phyloP scores from a whole-genome alignment of 2,888 invertebrate genomes.

The Cecidostiba fungosa region DNA sequence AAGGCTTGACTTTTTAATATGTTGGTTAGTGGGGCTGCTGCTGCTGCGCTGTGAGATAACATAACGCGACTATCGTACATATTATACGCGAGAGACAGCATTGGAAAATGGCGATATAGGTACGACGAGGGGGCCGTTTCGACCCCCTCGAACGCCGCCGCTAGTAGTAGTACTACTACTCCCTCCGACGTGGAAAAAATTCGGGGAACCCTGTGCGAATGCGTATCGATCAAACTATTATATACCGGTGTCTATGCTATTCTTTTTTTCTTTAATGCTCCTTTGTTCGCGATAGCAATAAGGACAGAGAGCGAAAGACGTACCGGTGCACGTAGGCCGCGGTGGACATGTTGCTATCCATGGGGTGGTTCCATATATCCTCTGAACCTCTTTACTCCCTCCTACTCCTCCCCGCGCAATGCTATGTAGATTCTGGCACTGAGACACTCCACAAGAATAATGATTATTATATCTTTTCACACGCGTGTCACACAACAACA shows the following conservation, averaged over 20 bases:
- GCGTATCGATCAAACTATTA: not conserved
- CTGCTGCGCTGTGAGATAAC: not conserved
- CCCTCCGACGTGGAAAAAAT: no score
- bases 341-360: slow-evolving; percentile 80
- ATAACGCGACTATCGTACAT: not conserved
- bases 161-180: no score
- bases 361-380: slow-evolving; percentile 62
- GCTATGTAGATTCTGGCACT: not conserved
- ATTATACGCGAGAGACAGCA: not conserved
- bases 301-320: not conserved
- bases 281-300: not conserved
- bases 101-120: no score
- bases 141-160: no score
- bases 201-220: not conserved
- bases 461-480: no score
- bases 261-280: no score
- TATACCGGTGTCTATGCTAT: not conserved
- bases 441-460: not conserved
- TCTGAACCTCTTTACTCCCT: not conserved
- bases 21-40: slow-evolving; percentile 8
- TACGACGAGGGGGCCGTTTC: no score
- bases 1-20: not conserved
- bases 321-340: slow-evolving; percentile 79
- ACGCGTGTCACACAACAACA: no score
- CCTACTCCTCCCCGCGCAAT: not conserved